phyloP scores from a whole-genome alignment of 2,113 vertebrate species.

The Entomyzon cyanotis region DNA sequence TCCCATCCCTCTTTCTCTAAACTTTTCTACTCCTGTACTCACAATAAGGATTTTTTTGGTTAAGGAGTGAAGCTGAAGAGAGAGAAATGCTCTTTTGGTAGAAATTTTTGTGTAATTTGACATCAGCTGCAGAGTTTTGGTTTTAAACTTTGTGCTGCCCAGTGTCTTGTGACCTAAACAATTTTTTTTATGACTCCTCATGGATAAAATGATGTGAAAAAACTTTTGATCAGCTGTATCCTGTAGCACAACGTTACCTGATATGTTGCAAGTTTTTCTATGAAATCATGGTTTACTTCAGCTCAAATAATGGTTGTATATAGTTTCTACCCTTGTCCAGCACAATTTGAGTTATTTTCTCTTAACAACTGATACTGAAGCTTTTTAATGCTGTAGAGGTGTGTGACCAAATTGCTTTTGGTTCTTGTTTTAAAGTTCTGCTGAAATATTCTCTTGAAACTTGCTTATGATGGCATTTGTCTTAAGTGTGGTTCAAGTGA shows the following conservation, averaged over 20 bases:
- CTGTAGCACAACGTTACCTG: background rate
- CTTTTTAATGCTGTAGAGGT: slow-evolving; percentile 59
- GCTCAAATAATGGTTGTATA: slow-evolving; percentile 40
- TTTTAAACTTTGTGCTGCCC: background rate
- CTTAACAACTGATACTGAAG: slow-evolving; percentile 25
- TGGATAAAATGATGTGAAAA: background rate
- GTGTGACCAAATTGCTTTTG: slow-evolving; percentile 43
- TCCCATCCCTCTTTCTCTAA: background rate
- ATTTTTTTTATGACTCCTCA: background rate
- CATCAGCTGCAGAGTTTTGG: background rate
- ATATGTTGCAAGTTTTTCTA: background rate
- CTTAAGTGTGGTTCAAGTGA: slow-evolving; percentile 71
- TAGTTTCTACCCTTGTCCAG: slow-evolving; percentile 35
- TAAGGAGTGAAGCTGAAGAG: background rate
- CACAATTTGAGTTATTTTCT: background rate
- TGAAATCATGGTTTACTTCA: slow-evolving; percentile 57
- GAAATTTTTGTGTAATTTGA: background rate
- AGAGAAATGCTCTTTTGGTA: background rate
- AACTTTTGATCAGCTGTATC: background rate
- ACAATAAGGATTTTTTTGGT: background rate
- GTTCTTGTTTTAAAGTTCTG: slow-evolving; percentile 63
- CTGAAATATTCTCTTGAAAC: slow-evolving; percentile 66
- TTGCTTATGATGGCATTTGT: slow-evolving; percentile 66
- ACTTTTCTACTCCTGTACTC: background rate
- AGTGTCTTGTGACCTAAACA: background rate